Percentiles rank a stretch among this genome's conserved stretches.
phyloP scores from a whole-genome alignment of 2,888 invertebrate species.

The Euclidia mi region DNA sequence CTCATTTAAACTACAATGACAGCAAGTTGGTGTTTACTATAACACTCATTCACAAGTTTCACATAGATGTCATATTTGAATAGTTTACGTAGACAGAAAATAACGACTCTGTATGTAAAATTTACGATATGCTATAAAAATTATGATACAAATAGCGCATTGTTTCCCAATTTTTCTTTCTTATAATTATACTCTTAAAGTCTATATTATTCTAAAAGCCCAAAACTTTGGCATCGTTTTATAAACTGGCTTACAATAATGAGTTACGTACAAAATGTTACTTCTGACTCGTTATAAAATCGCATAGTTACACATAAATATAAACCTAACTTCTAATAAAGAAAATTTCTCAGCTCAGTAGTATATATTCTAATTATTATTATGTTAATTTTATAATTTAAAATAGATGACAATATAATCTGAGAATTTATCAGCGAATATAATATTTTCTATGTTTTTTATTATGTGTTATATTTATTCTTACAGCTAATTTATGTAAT shows the following conservation, averaged over 20 bases:
- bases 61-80: constrained; percentile 41
- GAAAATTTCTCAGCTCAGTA: constrained; percentile 21
- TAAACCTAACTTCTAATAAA: constrained; percentile 26
- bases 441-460: constrained; percentile 21
- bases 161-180: constrained; percentile 84
- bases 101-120: constrained; percentile 48
- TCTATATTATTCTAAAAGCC: constrained; percentile 44
- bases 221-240: constrained; percentile 62
- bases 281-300: constrained; percentile 38
- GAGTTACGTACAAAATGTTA: constrained; percentile 48
- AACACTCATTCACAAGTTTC: constrained; percentile 36
- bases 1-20: constrained; percentile 24
- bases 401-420: constrained; percentile 22
- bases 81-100: constrained; percentile 40
- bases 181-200: constrained; percentile 50
- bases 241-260: constrained; percentile 34
- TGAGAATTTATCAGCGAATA: constrained; percentile 35
- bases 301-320: constrained; percentile 30
- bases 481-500: constrained; percentile 20
- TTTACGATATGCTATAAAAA: constrained; percentile 79
- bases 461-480: background rate
- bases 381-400: constrained; percentile 25
- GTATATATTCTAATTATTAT: constrained; percentile 13
- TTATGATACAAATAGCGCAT: constrained; percentile 86
- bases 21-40: constrained; percentile 32